These are phyloP conservation scores for Crossocerus cetratus DNA, from an alignment of 2,888 invertebrate species.

Conservation along the genomic window DNA sequence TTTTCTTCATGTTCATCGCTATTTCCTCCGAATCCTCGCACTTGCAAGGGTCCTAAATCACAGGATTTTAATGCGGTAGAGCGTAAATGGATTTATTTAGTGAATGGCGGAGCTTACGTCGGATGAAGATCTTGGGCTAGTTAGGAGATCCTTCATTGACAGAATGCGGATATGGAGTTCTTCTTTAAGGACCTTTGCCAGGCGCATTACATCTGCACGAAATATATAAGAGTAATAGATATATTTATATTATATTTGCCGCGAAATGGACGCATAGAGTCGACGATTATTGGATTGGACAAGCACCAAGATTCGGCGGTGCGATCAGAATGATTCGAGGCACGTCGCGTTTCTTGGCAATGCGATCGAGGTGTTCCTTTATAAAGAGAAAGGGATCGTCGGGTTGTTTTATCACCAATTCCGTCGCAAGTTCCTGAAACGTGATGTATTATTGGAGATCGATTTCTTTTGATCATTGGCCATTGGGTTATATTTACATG, in stretches of 20 bases:
- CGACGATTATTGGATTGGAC: not conserved
- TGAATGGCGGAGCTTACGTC: not conserved
- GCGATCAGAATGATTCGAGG: slow-evolving; percentile 80
- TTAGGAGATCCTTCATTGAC: slow-evolving; percentile 47
- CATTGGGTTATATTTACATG: slow-evolving; percentile 76
- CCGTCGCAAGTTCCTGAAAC: slow-evolving; percentile 80
- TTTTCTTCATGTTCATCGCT: slow-evolving; percentile 67
- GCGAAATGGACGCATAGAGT: not conserved
- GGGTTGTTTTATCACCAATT: slow-evolving; percentile 81
- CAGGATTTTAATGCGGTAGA: slow-evolving; percentile 9
- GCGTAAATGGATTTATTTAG: not conserved
- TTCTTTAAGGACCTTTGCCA: slow-evolving; percentile 56
- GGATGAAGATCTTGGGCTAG: not conserved
- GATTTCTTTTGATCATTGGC: not conserved
- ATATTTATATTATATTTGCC: slow-evolving; percentile 37
- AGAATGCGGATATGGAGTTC: slow-evolving; percentile 56
- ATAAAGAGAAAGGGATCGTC: slow-evolving; percentile 82
- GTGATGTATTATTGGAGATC: not conserved
- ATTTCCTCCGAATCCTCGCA: slow-evolving; percentile 57
- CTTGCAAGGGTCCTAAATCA: slow-evolving; percentile 30
- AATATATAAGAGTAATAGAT: too few species aligned
- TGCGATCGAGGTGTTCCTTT: slow-evolving; percentile 79
- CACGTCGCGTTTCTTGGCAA: slow-evolving; percentile 78
- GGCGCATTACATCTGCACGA: slow-evolving; percentile 49
- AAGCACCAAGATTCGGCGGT: slow-evolving; percentile 75